Evolutionary conservation across 2,113 vertebrate species (phyloP).

Genomic region (Rhinogobius similis): DNA sequence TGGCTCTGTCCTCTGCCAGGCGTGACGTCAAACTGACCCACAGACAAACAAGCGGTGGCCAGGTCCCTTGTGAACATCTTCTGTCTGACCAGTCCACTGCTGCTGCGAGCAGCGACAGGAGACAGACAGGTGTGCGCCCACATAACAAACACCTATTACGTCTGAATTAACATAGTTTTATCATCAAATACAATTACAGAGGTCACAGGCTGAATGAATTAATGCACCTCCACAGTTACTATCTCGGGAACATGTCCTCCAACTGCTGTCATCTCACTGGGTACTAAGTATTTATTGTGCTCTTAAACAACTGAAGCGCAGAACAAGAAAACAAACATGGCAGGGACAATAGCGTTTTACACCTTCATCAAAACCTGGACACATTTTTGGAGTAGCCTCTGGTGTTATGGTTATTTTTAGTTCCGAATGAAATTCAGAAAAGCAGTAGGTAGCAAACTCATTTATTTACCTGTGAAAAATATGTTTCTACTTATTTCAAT

Average conservation of each 20-base stretch:
- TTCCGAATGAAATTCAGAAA: conserved; percentile 31
- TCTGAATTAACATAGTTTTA: conserved; percentile 65
- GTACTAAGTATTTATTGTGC: conserved; percentile 13
- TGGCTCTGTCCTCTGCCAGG: neutral
- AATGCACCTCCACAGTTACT: conserved; percentile 42
- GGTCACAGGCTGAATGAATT: conserved; percentile 60
- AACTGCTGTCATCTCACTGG: conserved; percentile 24
- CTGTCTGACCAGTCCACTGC: conserved; percentile 32
- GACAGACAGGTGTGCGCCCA: conserved; percentile 43
- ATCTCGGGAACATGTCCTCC: conserved; percentile 42
- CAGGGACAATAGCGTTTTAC: conserved; percentile 11
- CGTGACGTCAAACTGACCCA: conserved; percentile 20
- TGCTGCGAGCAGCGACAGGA: conserved; percentile 23
- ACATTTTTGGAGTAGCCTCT: conserved; percentile 53
- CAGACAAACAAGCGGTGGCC: conserved; percentile 19
- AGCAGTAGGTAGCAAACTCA: conserved; percentile 47
- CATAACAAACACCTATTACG: conserved; percentile 65
- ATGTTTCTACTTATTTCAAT: conserved; percentile 24
- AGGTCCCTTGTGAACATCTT: conserved; percentile 9
- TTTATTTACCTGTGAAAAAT: conserved; percentile 53
- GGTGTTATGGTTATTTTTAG: conserved; percentile 69
- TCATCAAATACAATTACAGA: conserved; percentile 59
- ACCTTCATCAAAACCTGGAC: conserved; percentile 18
- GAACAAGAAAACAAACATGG: neutral
- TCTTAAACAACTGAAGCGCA: conserved; percentile 13